Base-by-base conservation (phyloP, 1,140 invertebrate genomes). In the Drosophila miranda region DNA sequence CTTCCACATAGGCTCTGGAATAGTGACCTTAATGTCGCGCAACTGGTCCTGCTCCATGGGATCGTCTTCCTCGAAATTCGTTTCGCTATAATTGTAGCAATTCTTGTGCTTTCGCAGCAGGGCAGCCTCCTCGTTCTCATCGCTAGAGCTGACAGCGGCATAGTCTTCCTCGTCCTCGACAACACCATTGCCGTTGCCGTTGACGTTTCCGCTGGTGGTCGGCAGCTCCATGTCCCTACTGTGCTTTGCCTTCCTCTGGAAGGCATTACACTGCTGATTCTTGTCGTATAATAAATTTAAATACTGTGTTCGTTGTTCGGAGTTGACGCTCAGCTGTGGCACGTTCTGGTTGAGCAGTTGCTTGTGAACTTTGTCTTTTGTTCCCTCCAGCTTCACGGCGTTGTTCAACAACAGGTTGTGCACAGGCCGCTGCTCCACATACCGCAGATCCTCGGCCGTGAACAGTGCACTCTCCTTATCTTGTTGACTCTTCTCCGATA, bases 51-150 rank as follows among this genome's bases (percentile, higher is more conserved):
- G 75, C 46, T 89, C 78, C 78, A 90, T 90, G 16, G 89, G 82
- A 76, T 90, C 89, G 46, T 90, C 89, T n/a, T 90, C 89, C 52
- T 90, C 84, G 41, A 90, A 90, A 54, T 89, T 90, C 0, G 83
- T 90, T 44, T 90, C 89, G 19, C 57, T 89, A 54, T 90, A 90
- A 16, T 87, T 89, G 41, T 89, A 89, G 38, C 61, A 78, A 28
- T 89, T 89, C 51, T 89, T 89, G 48, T 86, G 60, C 46, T 87
- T 82, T 11, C 82, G 56, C 5, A 58, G 46, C 16, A 86, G 28
- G 0, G 73, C 46, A 26, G 64, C 67, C 41, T 90, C 75, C 21
- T 88, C 81, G 42, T 89, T 83, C 6, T 90, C 87, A 44, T 89
- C 87, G 30, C 87, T 89, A 0, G 89, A 67, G 45, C 70, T 76